Percentiles rank a stretch among this genome's conserved stretches.
phyloP scores from a whole-genome alignment of 2,797 vertebrate species.

The Sandelia bainsii region DNA sequence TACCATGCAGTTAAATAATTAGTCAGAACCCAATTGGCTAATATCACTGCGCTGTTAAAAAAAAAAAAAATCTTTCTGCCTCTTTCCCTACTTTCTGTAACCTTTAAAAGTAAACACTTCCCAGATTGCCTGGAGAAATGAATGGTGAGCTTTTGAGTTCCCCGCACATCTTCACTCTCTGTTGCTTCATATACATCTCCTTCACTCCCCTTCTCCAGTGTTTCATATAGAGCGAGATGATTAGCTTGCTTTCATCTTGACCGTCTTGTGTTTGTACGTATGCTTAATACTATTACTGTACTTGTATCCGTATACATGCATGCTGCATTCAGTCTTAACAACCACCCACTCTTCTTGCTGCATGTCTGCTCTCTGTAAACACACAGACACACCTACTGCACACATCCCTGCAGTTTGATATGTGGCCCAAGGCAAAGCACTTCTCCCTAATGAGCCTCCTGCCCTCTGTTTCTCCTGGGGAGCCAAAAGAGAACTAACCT shows the following conservation, averaged over 20 bases:
- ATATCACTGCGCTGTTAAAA: constrained; percentile 56
- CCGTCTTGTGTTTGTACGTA: constrained; percentile 31
- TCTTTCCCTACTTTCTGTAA: constrained; percentile 47
- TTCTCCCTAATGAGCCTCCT: constrained; percentile 79
- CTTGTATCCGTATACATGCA: constrained; percentile 54
- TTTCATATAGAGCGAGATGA: constrained; percentile 54
- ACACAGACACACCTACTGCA: constrained; percentile 28
- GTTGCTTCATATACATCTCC: constrained; percentile 14
- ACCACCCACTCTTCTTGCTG: constrained; percentile 43
- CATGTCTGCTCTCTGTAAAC: constrained; percentile 43
- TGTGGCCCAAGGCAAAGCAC: constrained; percentile 73
- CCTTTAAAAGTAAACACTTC: constrained; percentile 63
- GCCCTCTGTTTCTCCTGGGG: constrained; percentile 73
- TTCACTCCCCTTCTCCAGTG: not conserved
- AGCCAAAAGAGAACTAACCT: constrained; percentile 72
- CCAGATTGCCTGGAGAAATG: constrained; percentile 58
- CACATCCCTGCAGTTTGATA: constrained; percentile 70
- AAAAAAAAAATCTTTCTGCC: constrained; percentile 33
- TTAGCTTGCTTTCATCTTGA: constrained; percentile 58
- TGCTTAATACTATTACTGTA: constrained; percentile 44
- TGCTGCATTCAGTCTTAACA: constrained; percentile 46
- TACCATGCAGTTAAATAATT: constrained; percentile 75
- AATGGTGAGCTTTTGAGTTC: constrained; percentile 52
- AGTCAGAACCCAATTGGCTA: constrained; percentile 66
- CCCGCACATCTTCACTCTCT: constrained; percentile 13